These are phyloP conservation scores for Ornithoptera priamus DNA, from an alignment of 2,888 invertebrate genomes.

Conservation along the genomic window DNA sequence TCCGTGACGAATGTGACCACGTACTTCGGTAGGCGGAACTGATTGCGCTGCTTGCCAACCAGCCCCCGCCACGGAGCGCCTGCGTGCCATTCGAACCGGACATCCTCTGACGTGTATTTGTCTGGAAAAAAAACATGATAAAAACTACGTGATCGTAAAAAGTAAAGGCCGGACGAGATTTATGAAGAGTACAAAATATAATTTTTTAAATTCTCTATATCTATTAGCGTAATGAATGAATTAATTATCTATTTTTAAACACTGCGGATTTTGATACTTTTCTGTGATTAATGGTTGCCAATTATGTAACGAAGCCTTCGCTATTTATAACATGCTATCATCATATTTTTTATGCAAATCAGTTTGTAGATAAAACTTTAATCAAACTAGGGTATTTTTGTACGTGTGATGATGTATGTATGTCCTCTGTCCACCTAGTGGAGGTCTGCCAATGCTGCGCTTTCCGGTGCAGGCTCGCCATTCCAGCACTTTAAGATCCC, in stretches of 20 bases:
- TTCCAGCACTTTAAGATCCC: too few relatives aligned
- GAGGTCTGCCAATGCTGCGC: too few relatives aligned
- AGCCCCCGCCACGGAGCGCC: conserved; percentile 75
- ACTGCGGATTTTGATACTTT: conserved; percentile 7
- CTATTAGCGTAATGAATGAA: conserved; percentile 7
- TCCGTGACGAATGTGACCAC: conserved; percentile 82
- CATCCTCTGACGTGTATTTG: conserved; percentile 81
- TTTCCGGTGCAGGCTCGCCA: too few relatives aligned
- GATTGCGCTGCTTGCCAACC: conserved; percentile 73
- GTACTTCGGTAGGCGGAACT: conserved; percentile 83
- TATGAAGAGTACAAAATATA: too few relatives aligned
- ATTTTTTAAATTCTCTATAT: background rate
- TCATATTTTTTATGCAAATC: conserved; percentile 19
- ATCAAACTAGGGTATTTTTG: background rate
- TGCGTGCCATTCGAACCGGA: conserved; percentile 82
- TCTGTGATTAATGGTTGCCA: conserved; percentile 17
- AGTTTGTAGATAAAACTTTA: background rate
- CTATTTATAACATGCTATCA: conserved; percentile 1
- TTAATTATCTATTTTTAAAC: conserved; percentile 15
- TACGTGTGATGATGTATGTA: background rate
- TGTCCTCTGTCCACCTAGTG: too few relatives aligned
- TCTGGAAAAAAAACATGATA: conserved; percentile 50
- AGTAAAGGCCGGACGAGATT: background rate
- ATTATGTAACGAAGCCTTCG: conserved; percentile 17
- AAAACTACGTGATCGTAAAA: background rate